Base-by-base conservation (phyloP, 2,113 vertebrate species). In the Australoheros scitulus region DNA sequence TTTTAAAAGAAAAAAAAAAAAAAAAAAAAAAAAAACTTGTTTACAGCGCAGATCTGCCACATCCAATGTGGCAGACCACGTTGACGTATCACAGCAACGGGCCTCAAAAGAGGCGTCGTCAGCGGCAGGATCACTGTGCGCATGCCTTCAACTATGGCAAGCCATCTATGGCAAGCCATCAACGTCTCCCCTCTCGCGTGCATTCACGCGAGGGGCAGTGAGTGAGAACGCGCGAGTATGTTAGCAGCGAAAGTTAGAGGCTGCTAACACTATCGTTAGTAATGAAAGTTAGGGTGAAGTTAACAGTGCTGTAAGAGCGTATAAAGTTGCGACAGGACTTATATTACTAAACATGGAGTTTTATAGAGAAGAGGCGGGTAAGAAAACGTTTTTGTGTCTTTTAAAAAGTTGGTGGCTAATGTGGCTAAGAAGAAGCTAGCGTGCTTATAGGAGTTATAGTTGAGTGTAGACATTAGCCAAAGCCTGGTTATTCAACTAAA, bases 111-210 rank as follows among this genome's bases (percentile, higher is more conserved):
- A 3, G 57, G 55, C 63, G 47, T 26, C 55, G 2, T n/a, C 7
- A 2, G 56, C 6, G 34, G 2, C 6, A 3, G 3, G 1, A 17
- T 14, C 11, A 2, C 15, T n/a, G 5, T 2, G 84, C 88, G 87
- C 90, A 88, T 88, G 88, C 87, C 86, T 70, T 1, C 0, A 17
- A n/a, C n/a, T n/a, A n/a, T n/a, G n/a, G n/a, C n/a, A n/a, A n/a
- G n/a, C n/a, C n/a, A n/a, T n/a, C n/a, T n/a, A n/a, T n/a, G n/a
- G 87, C 90, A 88, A 87, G 88, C 87, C 86, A 63, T 1, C 0
- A 17, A 22, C 5, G 32, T 32, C 5, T 32, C 1, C 32, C 5
- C 32, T 32, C 6, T 29, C 4, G 13, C 3, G 38, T 43, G 63
- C 2, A 43, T 32, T 52, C 24, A 72, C 65, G 24, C 24, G 43